Evolutionary conservation across 2,113 vertebrate genomes (phyloP), one percentile per base, ranked within the genome.

Genomic region (Nothobranchius furzeri): DNA sequence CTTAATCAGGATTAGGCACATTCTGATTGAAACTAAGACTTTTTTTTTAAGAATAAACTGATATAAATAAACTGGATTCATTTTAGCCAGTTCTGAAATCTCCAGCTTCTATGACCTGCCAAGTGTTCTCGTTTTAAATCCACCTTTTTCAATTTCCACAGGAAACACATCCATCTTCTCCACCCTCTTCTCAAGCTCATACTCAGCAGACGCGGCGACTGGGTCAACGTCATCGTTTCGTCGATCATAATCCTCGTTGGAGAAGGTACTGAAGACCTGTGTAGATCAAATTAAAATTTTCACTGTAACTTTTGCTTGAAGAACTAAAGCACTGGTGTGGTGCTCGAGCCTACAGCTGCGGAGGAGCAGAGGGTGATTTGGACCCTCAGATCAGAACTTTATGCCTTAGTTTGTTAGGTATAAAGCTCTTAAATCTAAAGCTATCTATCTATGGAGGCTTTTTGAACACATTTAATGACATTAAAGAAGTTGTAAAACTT

Each of bases 141-240:
- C 37, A 95, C 96, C 96, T 92, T 97, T 97, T 87, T 95, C 94
- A 72, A 97, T 95, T 89, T 97, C 95, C 75, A 97, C 95, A 50
- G 95, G 94, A 84, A 97, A 96, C 57, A 96, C 95, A 25, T 97
- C 96, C 96, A 97, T 97, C 92, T 96, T 97, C 87, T 97, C 96
- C 85, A 97, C 96, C 51, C 96, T 93, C 80, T 97, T 97, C 85
- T 97, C 96, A 88, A 97, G 91, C 80, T 97, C 96, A 50, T 96
- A 97, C 57, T 96, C 95, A 4, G 96, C 96, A 46, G 96, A 97
- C 3, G 96, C 95, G 55, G 95, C 94, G 58, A 97, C 95, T 8
- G 96, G 96, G 57, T 97, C 96, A 85, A 97, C 96, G 46, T 97
- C 96, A 73, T 97, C 96, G 20, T 97, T 97, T 37, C 95, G 94